A percentile compares a stretch with the other conserved stretches of the same genome.
These are phyloP conservation scores for Hystrix brachyura DNA, from an alignment of 2,113 vertebrate genomes.

Conservation along the genomic window DNA sequence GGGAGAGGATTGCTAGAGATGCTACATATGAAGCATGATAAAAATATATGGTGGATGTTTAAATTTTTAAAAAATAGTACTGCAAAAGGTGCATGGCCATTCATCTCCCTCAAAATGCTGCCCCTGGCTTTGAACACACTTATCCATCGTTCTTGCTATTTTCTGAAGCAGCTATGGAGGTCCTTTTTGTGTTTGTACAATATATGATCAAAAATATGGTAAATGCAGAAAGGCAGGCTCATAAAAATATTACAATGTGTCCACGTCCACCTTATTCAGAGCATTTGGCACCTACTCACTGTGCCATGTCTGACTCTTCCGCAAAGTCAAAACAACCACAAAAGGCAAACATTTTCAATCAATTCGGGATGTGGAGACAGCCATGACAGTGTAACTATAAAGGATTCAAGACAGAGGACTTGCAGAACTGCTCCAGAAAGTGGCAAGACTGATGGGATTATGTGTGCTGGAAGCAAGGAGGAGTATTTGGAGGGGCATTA, in stretches of 20 bases:
- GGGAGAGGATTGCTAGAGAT: neutral
- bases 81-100: neutral
- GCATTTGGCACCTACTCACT: neutral
- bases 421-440: neutral
- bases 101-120: neutral
- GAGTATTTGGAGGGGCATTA: neutral
- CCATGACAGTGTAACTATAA: neutral
- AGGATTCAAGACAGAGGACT: neutral
- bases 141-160: neutral
- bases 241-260: neutral
- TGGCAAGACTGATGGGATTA: neutral
- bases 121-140: neutral
- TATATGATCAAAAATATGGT: neutral
- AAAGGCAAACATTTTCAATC: neutral
- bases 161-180: neutral
- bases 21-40: neutral
- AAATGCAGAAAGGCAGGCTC: neutral
- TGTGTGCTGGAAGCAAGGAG: neutral
- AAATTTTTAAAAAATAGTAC: neutral
- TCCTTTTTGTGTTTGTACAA: neutral
- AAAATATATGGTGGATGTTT: neutral
- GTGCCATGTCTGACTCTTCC: neutral
- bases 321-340: neutral
- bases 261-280: neutral
- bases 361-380: neutral